Conservation (phyloP, 2,888 invertebrate species). For the Cerastis leucographa region DNA sequence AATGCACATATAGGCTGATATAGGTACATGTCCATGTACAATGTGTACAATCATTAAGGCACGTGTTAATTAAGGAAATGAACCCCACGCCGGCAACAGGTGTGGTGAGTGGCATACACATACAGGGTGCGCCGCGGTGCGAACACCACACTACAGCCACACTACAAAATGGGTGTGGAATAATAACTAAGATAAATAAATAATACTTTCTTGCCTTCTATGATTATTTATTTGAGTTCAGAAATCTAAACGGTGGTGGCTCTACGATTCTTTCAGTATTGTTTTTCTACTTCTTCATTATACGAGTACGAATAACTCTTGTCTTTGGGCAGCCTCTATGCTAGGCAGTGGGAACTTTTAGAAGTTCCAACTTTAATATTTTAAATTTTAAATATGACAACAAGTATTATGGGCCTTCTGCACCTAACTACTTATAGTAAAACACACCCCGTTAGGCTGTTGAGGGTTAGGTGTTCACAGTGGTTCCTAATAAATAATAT, state of each 20-base stretch:
- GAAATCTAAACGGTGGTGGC: background rate
- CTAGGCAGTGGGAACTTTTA: no score
- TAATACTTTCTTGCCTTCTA: background rate
- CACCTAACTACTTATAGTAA: background rate
- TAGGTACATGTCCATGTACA: conserved; percentile 3
- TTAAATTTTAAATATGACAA: no score
- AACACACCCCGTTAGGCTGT: conserved; percentile 22
- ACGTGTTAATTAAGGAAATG: conserved; percentile 57
- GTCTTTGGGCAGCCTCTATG: no score
- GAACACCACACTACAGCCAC: background rate
- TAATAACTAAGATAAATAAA: background rate
- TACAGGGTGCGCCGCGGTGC: conserved; percentile 45
- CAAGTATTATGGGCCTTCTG: conserved; percentile 25
- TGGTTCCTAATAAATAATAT: conserved; percentile 20
- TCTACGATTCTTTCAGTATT: background rate
- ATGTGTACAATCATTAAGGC: conserved; percentile 18
- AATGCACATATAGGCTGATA: background rate
- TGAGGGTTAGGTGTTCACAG: conserved; percentile 12
- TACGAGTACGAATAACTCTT: conserved; percentile 3
- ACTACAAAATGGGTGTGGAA: background rate
- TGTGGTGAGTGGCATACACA: conserved; percentile 43
- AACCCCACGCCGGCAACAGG: conserved; percentile 56
- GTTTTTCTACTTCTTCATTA: background rate
- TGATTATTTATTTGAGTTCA: no score
- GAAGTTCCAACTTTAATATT: no score